These are phyloP conservation scores for Onychomys leucogaster DNA, from an alignment of 2,797 vertebrate species.

Conservation along the genomic window DNA sequence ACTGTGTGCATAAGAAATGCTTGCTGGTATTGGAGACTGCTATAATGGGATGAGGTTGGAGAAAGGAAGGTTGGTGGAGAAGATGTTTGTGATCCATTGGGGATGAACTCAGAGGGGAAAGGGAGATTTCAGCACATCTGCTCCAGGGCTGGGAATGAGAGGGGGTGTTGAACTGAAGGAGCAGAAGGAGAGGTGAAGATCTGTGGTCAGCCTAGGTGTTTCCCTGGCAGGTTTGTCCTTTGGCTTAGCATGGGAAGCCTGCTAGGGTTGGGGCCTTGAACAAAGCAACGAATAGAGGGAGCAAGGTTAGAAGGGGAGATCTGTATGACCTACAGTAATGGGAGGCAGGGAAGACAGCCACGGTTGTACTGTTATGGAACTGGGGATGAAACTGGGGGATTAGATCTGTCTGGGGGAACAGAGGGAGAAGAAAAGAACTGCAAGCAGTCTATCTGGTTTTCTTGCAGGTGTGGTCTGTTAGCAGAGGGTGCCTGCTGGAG, in stretches of 20 bases:
- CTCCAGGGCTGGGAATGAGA: too few species aligned
- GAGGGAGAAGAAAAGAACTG: not conserved
- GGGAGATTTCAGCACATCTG: not conserved
- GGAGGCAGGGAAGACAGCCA: too few species aligned
- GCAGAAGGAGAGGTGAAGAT: too few species aligned
- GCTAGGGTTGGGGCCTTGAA: not conserved
- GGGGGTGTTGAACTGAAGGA: not conserved
- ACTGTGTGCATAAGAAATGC: not conserved
- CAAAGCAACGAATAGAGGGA: not conserved
- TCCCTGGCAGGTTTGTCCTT: not conserved
- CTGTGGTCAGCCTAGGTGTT: not conserved
- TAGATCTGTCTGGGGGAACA: not conserved
- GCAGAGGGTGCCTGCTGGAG: not conserved
- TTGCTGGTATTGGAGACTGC: not conserved
- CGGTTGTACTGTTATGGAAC: not conserved
- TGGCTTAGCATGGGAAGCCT: not conserved
- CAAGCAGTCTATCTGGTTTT: not conserved
- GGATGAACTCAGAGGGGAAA: not conserved
- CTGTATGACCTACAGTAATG: too few species aligned
- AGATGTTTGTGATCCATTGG: not conserved
- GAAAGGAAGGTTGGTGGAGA: not conserved
- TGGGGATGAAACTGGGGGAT: accelerated
- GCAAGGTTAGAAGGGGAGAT: not conserved
- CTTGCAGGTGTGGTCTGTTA: not conserved
- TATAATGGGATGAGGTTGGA: not conserved